Evolutionary conservation across 2,797 vertebrate species (phyloP).

Genomic region (Malacoraja senta): DNA sequence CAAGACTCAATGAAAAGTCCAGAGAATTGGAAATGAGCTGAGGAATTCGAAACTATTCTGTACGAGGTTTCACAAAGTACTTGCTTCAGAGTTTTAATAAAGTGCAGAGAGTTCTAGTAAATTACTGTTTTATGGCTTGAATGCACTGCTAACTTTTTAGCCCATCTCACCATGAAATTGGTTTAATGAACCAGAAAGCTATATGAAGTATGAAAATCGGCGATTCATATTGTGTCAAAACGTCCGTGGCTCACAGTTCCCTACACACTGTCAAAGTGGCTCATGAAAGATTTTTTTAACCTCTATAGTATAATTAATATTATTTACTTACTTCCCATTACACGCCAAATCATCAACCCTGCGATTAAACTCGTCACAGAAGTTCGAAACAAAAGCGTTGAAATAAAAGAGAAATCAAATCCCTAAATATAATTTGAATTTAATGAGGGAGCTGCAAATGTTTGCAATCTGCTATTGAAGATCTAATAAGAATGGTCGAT

Average conservation of each 20-base stretch:
- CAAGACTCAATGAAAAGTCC: neutral
- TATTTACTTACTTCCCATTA: slow-evolving; percentile 18
- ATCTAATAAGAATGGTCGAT: slow-evolving; percentile 6
- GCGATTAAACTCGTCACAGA: neutral
- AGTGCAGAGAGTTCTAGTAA: slow-evolving; percentile 83
- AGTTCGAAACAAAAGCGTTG: neutral
- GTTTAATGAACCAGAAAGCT: slow-evolving; percentile 99
- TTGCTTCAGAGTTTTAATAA: slow-evolving; percentile 26
- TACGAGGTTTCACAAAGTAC: neutral
- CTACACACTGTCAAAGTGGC: slow-evolving; percentile 89
- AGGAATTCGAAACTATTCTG: neutral
- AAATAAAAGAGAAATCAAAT: slow-evolving; percentile 20
- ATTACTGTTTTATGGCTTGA: slow-evolving; percentile 89
- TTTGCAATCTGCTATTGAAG: slow-evolving; percentile 22
- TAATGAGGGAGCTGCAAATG: slow-evolving; percentile 28
- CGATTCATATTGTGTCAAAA: slow-evolving; percentile 89
- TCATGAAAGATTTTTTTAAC: slow-evolving; percentile 80
- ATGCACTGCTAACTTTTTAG: slow-evolving; percentile 91
- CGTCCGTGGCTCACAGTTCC: slow-evolving; percentile 84
- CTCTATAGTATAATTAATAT: slow-evolving; percentile 14
- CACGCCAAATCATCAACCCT: neutral
- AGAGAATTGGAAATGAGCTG: too few species aligned
- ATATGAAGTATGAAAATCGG: slow-evolving; percentile 98
- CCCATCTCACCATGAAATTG: slow-evolving; percentile 99
- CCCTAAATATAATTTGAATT: slow-evolving; percentile 19